These are phyloP conservation scores for Macrosteles quadrilineatus DNA, from an alignment of 1,140 invertebrate species.

Conservation along the genomic window DNA sequence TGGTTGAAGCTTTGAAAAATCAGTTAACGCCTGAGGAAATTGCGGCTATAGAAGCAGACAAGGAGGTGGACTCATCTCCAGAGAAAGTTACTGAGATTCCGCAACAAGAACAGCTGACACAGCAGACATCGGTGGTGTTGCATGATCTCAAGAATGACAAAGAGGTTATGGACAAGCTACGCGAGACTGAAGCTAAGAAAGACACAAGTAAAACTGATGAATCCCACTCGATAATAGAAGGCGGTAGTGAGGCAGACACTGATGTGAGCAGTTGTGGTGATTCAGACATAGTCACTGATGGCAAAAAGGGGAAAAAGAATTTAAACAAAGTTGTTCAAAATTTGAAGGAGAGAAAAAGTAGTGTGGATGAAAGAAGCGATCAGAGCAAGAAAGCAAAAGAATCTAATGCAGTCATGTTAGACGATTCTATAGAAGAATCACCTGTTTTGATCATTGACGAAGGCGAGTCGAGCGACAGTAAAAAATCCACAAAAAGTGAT, in stretches of 20 bases:
- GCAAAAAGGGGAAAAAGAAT: constrained; percentile 15
- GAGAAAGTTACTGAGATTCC: no score
- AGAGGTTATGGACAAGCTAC: neutral
- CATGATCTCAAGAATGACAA: constrained; percentile 13
- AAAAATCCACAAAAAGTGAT: neutral
- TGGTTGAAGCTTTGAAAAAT: neutral
- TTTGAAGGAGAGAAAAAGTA: neutral
- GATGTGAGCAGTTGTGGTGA: neutral
- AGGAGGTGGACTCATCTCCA: no score
- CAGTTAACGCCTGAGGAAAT: neutral
- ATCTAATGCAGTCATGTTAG: constrained; percentile 29
- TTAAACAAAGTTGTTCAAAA: constrained; percentile 19
- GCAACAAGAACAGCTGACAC: no score
- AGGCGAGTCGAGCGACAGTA: neutral
- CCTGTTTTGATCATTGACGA: constrained; percentile 29
- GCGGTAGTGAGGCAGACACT: neutral
- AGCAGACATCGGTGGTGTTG: neutral
- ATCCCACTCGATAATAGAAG: neutral
- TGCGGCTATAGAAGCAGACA: neutral
- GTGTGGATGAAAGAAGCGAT: constrained; percentile 9
- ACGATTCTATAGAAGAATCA: constrained; percentile 31
- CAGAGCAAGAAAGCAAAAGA: neutral
- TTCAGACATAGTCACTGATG: neutral
- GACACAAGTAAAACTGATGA: neutral
- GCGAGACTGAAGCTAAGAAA: neutral